Evolutionary conservation across 2,888 invertebrate genomes (phyloP), one percentile per base, ranked within the genome.

Genomic region (Linnaemya vulpina): DNA sequence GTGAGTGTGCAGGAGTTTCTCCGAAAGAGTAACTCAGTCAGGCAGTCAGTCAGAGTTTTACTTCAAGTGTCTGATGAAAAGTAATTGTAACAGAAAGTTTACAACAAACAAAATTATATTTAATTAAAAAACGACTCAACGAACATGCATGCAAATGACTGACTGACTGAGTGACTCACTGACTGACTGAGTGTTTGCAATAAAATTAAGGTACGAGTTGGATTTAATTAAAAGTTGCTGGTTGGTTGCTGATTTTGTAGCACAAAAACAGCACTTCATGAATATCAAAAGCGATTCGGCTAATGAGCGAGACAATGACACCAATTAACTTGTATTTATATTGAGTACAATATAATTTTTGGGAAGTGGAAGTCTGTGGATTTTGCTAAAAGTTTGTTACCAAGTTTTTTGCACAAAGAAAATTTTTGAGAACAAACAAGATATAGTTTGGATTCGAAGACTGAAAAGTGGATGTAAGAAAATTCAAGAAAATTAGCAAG

Each of bases 111-210:
- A 17, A 71, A 58, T 58, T 58, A 73, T 58, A 49, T 65, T 65
- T 67, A 79, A 79, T 49, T 58, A 73, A 73, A 67, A 49, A 58
- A 65, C 20, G 25, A 58, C 46, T 43, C 7, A 63, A 63, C 46
- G 46, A 11, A 20, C 30, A 35, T 11, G 40, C 1, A 13, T 17
- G 17, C 22, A 5, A 30, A 30, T 30, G 5, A 30, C 30, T 30
- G 5, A 30, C 2, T 30, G 30, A 30, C 30, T 30, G 30, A 30
- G 3, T 30, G 30, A 30, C 30, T 30, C 3, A 30, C 30, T 30
- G 30, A 5, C 30, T 30, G 20, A 11, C 2, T 7, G 13, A 62
- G 11, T 22, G 15, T 10, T 22, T 1, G 7, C n/a, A 60, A 62
- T n/a, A 30, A 60, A 68, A 60, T 38, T 30, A 43, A 46, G 43